A percentile compares a stretch with the other conserved stretches of the same genome.
phyloP scores from a whole-genome alignment of 23 tunicate genomes.

The Styela clava region DNA sequence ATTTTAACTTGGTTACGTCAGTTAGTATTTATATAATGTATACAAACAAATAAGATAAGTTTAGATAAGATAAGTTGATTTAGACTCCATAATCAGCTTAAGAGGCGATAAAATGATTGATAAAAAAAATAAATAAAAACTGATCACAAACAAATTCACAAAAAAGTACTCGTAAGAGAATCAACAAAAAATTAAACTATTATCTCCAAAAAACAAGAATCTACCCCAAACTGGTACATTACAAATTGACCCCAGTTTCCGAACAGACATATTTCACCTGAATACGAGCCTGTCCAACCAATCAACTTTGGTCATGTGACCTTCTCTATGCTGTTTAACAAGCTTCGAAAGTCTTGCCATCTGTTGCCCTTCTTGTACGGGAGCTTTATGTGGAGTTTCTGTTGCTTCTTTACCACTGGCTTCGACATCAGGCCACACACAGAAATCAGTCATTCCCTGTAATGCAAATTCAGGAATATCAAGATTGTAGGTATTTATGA shows the following conservation, averaged over 20 bases:
- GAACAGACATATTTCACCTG: slow-evolving; percentile 27
- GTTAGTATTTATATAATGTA: background rate
- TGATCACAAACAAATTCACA: too few species aligned
- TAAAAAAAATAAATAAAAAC: too few species aligned
- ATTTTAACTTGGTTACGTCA: background rate
- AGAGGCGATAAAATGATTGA: too few species aligned
- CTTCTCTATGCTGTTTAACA: slow-evolving; percentile 83
- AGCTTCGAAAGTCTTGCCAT: slow-evolving; percentile 83
- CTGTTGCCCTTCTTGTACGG: slow-evolving; percentile 51
- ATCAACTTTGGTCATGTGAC: slow-evolving; percentile 92
- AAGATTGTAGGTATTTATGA: too few species aligned
- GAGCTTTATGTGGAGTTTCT: slow-evolving; percentile 65
- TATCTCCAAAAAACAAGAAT: too few species aligned
- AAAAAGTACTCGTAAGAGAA: too few species aligned
- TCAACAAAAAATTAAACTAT: too few species aligned
- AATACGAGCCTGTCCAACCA: slow-evolving; percentile 92
- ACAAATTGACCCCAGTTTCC: background rate
- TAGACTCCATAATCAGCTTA: too few species aligned
- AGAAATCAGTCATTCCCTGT: slow-evolving; percentile 72
- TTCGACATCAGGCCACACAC: slow-evolving; percentile 86
- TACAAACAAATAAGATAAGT: background rate
- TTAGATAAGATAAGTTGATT: too few species aligned
- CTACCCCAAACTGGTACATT: background rate
- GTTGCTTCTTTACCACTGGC: slow-evolving; percentile 62
- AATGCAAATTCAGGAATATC: too few species aligned